Conservation (phyloP, 2,797 vertebrate species). For the Sorex maritimensis region DNA sequence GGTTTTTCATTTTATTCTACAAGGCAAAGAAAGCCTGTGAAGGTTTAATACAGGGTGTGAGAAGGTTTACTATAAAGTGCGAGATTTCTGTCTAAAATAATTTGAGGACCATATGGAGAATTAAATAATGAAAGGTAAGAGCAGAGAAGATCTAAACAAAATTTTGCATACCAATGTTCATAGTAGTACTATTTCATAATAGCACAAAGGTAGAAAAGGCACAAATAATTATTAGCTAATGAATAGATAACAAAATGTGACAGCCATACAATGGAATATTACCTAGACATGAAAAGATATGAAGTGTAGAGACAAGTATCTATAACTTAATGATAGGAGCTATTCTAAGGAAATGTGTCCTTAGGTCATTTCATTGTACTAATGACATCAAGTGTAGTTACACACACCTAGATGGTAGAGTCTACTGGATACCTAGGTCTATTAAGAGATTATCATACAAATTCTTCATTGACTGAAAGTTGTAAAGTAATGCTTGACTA, state of each 20-base stretch:
- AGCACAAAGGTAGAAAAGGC: fast-evolving
- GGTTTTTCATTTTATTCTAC: fast-evolving
- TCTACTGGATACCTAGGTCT: background rate
- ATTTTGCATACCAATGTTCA: fast-evolving
- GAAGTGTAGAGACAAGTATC: fast-evolving
- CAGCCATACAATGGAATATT: fast-evolving
- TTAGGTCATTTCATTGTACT: background rate
- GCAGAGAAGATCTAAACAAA: background rate
- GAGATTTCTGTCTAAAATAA: background rate
- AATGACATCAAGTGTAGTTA: background rate
- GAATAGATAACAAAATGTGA: fast-evolving
- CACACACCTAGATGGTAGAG: background rate
- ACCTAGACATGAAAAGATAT: background rate
- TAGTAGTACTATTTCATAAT: fast-evolving
- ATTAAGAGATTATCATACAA: background rate
- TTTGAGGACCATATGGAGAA: background rate
- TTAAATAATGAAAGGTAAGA: background rate
- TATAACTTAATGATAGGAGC: background rate
- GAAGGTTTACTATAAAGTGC: too few relatives aligned
- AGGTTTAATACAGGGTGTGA: background rate
- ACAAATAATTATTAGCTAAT: fast-evolving
- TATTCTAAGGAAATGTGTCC: background rate
- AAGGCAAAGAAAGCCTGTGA: background rate
- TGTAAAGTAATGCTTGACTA: background rate
- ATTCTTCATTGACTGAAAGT: background rate